A percentile compares a stretch with the other conserved stretches of the same genome.
These are phyloP conservation scores for Tetraneura akinire DNA, from an alignment of 1,140 invertebrate species.

Conservation along the genomic window DNA sequence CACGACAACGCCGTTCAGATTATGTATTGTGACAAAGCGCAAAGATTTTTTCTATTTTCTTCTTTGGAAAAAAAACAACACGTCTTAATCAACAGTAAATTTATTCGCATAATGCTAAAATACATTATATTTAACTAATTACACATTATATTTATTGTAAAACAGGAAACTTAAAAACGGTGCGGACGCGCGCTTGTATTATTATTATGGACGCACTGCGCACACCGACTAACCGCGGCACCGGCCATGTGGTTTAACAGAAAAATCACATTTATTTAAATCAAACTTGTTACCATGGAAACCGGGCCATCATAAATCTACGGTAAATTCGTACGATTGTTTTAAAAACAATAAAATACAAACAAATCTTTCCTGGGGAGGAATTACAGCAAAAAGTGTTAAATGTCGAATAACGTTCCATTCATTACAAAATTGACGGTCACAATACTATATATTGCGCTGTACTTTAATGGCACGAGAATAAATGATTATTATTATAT, in stretches of 20 bases:
- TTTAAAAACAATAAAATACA: conserved; percentile 16
- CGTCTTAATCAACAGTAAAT: too few species aligned
- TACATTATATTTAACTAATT: not conserved
- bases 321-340: conserved; percentile 26
- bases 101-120: too few species aligned
- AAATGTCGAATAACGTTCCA: not conserved
- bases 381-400: not conserved
- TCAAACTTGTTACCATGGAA: conserved; percentile 33
- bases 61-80: too few species aligned
- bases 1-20: too few species aligned
- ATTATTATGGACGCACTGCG: too few species aligned
- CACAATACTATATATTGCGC: too few species aligned
- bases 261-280: conserved; percentile 47
- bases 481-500: too few species aligned
- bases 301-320: conserved; percentile 34
- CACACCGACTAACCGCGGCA: not conserved
- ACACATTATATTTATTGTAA: not conserved
- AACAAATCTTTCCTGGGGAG: conserved; percentile 12
- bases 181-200: conserved; percentile 15
- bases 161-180: conserved; percentile 38
- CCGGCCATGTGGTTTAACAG: conserved; percentile 30
- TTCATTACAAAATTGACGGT: too few species aligned
- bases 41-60: too few species aligned
- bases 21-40: too few species aligned
- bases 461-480: too few species aligned